phyloP scores from a whole-genome alignment of 2,888 invertebrate species.

The Trissolcus japonicus region DNA sequence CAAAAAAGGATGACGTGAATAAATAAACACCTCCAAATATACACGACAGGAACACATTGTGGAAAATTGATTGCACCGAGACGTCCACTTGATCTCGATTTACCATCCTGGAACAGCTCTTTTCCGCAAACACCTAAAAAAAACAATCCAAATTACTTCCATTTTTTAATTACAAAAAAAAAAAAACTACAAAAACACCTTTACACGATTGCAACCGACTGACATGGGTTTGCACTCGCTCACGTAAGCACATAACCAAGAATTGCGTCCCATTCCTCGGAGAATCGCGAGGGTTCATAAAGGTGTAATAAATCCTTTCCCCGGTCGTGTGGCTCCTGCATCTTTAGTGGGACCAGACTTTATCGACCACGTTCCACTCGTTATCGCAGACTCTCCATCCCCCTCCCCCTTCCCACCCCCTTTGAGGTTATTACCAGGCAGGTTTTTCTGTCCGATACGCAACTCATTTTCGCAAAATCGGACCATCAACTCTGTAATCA shows the following conservation, averaged over 20 bases:
- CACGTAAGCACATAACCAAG: slow-evolving; percentile 41
- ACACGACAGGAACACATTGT: slow-evolving; percentile 18
- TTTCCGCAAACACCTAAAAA: neutral
- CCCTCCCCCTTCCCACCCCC: slow-evolving; percentile 27
- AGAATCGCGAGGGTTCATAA: slow-evolving; percentile 61
- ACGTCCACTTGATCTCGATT: slow-evolving; percentile 28
- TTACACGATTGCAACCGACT: slow-evolving; percentile 41
- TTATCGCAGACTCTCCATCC: slow-evolving; percentile 40
- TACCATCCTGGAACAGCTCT: slow-evolving; percentile 24
- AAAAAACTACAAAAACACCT: neutral
- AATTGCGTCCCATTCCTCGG: slow-evolving; percentile 59
- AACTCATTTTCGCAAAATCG: too few species aligned
- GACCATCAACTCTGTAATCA: neutral
- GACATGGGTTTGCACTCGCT: slow-evolving; percentile 45
- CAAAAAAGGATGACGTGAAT: slow-evolving; percentile 12
- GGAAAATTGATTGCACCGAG: slow-evolving; percentile 23
- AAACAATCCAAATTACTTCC: too few species aligned
- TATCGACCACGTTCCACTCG: slow-evolving; percentile 49
- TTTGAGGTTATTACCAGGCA: slow-evolving; percentile 26
- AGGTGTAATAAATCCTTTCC: slow-evolving; percentile 65
- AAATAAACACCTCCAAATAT: slow-evolving; percentile 21
- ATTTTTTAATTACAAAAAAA: slow-evolving; percentile 20
- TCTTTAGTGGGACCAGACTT: slow-evolving; percentile 39
- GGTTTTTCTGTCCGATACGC: slow-evolving; percentile 8
- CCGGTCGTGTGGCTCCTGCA: slow-evolving; percentile 40